phyloP scores from a whole-genome alignment of 1,140 invertebrate species.

The Nasonia longicornis region DNA sequence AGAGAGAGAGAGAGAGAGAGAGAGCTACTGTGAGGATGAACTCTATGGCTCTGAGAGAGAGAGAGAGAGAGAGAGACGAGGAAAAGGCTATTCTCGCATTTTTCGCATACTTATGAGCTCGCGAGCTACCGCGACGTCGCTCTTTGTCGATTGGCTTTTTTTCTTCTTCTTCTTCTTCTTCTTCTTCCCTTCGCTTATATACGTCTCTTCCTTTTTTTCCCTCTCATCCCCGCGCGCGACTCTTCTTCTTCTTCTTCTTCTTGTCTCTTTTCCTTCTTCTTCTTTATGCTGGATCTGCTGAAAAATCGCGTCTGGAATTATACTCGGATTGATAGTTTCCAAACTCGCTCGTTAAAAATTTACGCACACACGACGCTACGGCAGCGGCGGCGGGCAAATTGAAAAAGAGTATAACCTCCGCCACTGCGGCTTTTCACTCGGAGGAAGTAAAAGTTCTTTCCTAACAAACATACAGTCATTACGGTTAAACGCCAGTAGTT shows the following conservation, averaged over 20 bases:
- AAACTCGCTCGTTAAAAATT: not conserved
- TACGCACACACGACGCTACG: not conserved
- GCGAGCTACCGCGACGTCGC: slow-evolving; percentile 16
- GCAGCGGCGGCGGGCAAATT: not conserved
- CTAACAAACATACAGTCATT: slow-evolving; percentile 42
- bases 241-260: not conserved
- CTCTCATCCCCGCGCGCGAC: not conserved
- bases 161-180: not conserved
- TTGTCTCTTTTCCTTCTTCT: not conserved
- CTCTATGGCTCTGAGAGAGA: not conserved
- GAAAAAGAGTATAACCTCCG: not conserved
- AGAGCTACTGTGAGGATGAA: not conserved
- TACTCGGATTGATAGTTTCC: not conserved
- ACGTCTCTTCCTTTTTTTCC: not conserved
- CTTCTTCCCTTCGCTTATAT: not conserved
- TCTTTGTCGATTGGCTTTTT: slow-evolving; percentile 38
- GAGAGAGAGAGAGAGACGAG: slow-evolving; percentile 3
- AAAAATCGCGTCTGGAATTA: not conserved
- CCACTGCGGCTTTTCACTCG: too few species aligned
- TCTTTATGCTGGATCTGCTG: not conserved
- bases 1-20: not conserved
- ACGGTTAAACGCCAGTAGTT: slow-evolving; percentile 39
- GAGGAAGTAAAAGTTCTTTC: slow-evolving; percentile 31
- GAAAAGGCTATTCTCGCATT: slow-evolving; percentile 41
- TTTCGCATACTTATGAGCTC: slow-evolving; percentile 38